Evolutionary conservation across 92 coral and sea anemone genomes (phyloP).

Genomic region (Montipora capitata): DNA sequence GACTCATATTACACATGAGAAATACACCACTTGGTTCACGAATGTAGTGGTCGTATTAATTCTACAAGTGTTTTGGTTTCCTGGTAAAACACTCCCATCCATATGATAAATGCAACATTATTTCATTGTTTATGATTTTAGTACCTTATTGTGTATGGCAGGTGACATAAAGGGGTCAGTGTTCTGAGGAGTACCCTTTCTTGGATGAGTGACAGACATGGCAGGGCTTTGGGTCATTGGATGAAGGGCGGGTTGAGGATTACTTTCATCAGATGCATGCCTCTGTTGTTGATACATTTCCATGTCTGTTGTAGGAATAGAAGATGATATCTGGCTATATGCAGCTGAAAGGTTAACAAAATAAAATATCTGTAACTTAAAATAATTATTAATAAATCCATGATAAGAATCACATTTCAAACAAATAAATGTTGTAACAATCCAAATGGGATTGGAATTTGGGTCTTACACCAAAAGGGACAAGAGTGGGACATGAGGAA

Average conservation of each 20-base stretch:
- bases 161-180: slow-evolving; percentile 85
- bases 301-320: slow-evolving; percentile 86
- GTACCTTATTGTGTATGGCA: slow-evolving; percentile 1
- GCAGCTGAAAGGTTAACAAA: slow-evolving; percentile 69
- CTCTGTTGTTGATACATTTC: slow-evolving; percentile 68
- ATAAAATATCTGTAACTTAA: background rate
- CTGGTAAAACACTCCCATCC: too few species aligned
- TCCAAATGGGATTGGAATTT: too few species aligned
- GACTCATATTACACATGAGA: too few species aligned
- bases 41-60: too few species aligned
- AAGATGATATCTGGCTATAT: slow-evolving; percentile 80
- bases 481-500: background rate
- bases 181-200: slow-evolving; percentile 21
- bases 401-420: too few species aligned
- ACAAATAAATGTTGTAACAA: too few species aligned
- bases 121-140: too few species aligned
- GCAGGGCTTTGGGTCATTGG: slow-evolving; percentile 71
- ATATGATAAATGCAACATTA: too few species aligned
- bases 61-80: too few species aligned
- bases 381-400: too few species aligned
- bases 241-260: slow-evolving; percentile 76
- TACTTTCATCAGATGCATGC: slow-evolving; percentile 57
- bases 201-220: slow-evolving; percentile 82
- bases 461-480: background rate
- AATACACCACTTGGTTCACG: too few species aligned